These are phyloP conservation scores for Rhyacichthys aspro DNA, from an alignment of 2,797 vertebrate species.

Conservation along the genomic window DNA sequence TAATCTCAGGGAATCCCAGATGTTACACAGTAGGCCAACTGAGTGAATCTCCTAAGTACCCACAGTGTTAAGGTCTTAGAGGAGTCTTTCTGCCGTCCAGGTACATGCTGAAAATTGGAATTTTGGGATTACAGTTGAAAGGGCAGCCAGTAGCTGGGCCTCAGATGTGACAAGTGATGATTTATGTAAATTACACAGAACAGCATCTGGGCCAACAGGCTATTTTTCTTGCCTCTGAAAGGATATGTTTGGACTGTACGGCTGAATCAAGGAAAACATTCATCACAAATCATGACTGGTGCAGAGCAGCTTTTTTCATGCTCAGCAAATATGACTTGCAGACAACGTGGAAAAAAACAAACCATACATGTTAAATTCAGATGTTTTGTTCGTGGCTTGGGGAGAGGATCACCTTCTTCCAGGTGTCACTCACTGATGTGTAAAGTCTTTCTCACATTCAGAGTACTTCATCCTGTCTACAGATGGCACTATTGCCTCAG, in stretches of 20 bases:
- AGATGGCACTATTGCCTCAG: constrained; percentile 84
- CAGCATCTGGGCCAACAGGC: constrained; percentile 9
- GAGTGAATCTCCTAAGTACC: constrained; percentile 57
- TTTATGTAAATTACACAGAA: constrained; percentile 3
- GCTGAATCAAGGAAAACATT: constrained; percentile 34
- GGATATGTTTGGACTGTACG: constrained; percentile 40
- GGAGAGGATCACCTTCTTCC: constrained; percentile 5
- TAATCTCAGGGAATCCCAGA: constrained; percentile 65
- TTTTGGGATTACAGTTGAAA: constrained; percentile 7
- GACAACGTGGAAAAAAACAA: constrained; percentile 27
- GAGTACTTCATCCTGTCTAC: constrained; percentile 70
- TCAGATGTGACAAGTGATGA: constrained; percentile 24
- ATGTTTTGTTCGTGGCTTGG: no score
- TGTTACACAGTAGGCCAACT: constrained; percentile 61
- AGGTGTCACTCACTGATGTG: constrained; percentile 28
- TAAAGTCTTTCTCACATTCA: constrained; percentile 1
- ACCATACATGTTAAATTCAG: constrained; percentile 10
- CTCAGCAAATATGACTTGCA: constrained; percentile 32
- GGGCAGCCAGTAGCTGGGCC: constrained; percentile 6
- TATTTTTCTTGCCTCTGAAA: constrained; percentile 43
- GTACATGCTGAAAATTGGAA: constrained; percentile 11
- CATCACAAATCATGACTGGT: constrained; percentile 36
- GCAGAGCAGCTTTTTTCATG: constrained; percentile 20
- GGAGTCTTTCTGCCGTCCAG: constrained; percentile 29
- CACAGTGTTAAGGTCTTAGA: no score